Evolutionary conservation across 2,113 vertebrate genomes (phyloP).

Genomic region (Pampusana beccarii): DNA sequence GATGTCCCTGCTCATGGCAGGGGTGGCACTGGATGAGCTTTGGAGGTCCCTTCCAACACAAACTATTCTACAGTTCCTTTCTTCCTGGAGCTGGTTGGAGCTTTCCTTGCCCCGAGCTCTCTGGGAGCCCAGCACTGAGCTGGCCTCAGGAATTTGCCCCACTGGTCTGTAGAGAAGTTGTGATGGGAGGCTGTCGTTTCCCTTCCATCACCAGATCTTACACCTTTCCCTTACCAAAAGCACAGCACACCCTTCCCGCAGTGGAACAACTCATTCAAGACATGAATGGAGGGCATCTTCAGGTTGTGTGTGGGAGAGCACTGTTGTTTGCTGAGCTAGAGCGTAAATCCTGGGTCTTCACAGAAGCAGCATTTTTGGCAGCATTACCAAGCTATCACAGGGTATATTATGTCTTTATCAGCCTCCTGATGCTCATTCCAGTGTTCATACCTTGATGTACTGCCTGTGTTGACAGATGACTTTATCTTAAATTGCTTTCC

Average conservation of each 20-base stretch:
- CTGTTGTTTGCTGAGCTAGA: background rate
- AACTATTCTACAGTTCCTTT: background rate
- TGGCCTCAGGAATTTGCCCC: background rate
- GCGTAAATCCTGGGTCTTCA: background rate
- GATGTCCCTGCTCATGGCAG: too few relatives aligned
- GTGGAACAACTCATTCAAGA: background rate
- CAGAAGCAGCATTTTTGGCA: background rate
- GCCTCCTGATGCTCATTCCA: background rate
- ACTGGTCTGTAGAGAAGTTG: accelerated
- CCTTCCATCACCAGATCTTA: background rate
- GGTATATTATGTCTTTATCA: background rate
- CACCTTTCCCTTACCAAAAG: background rate
- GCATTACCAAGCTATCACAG: background rate
- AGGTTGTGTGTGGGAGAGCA: background rate
- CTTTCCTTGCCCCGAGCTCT: background rate
- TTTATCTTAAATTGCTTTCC: slow-evolving; percentile 8
- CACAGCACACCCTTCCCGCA: accelerated
- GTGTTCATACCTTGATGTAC: background rate
- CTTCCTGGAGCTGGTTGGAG: background rate
- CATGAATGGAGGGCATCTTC: background rate
- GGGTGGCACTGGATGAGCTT: too few relatives aligned
- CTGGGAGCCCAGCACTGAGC: background rate
- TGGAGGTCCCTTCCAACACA: too few relatives aligned
- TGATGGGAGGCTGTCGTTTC: background rate
- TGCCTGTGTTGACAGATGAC: background rate